Base-by-base conservation (phyloP, 92 coral and sea anemone species). In the Bergia sp. region DNA sequence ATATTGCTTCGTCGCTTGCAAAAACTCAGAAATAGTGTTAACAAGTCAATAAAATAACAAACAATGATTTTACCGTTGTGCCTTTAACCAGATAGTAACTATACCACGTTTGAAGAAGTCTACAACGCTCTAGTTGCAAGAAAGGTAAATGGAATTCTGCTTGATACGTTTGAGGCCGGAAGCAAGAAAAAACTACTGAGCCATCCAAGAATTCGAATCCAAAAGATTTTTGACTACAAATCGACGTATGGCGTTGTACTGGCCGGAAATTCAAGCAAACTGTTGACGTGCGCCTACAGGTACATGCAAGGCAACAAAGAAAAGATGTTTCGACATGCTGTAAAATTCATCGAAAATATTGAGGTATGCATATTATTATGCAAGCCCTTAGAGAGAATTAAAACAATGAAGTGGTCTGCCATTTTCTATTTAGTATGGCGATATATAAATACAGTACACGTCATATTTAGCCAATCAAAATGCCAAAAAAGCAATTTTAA, bases 161-260 rank as follows among this genome's bases (percentile, higher is more conserved):
- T 80, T 66, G 85, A 80, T 80, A 80, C 85, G 45, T 80, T 80
- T 41, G 85, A 80, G 37, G 85, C 85, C 7, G 85, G 85, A 57
- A 80, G 85, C 72, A 80, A 80, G 72, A 80, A 80, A 57, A 15
- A 80, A 18, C n/a, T 37, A 37, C 72, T 80, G 85, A 80, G 40
- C 85, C 85, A 80, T 49, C 73, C 85, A 80, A 55, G 50, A 0
- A 36, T 80, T 80, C 37, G 85, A 38, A 38, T 80, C 45, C 85
- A 80, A 37, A 80, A 57, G 72, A 80, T 80, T 36, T 80, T 37
- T 39, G 85, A 80, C 65, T 80, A 80, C 85, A 80, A 80, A 36
- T 80, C 85, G 11, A 80, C 85, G 49, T 80, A 80, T 38, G 85
- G 85, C 50, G 38, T 80, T 1, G 85, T 80, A 10, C 3, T 80